A percentile compares a stretch with the other conserved stretches of the same genome.
Conservation (phyloP, 2,113 vertebrate genomes). For the Oncorhynchus masou region DNA sequence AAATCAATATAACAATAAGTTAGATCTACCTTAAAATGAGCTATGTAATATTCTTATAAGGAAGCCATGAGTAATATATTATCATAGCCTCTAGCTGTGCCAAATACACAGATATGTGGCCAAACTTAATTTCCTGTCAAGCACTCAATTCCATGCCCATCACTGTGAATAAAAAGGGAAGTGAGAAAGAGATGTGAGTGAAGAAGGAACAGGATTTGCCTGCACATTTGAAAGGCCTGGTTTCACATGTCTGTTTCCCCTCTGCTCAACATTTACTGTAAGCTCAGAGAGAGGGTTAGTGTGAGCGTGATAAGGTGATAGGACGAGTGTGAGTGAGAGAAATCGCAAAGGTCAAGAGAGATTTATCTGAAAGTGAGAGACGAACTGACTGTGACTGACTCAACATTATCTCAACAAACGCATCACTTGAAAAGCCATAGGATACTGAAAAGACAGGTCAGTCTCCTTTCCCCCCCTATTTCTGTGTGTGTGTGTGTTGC, state of each 20-base stretch:
- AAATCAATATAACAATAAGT: too few relatives aligned
- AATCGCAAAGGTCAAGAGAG: not conserved
- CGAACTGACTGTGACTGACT: not conserved
- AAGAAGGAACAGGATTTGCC: not conserved
- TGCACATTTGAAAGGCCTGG: not conserved
- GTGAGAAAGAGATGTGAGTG: conserved; percentile 48
- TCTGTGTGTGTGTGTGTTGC: not conserved
- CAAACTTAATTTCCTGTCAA: not conserved
- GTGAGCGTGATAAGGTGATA: not conserved
- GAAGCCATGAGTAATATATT: too few relatives aligned
- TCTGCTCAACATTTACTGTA: not conserved
- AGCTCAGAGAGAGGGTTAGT: not conserved
- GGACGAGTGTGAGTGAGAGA: not conserved
- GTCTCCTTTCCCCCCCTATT: not conserved
- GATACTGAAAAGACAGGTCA: not conserved
- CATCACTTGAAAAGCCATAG: not conserved
- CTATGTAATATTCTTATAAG: too few relatives aligned
- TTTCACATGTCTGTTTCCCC: conserved; percentile 9
- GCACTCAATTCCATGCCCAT: not conserved
- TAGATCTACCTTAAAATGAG: too few relatives aligned
- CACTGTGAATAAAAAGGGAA: conserved; percentile 29
- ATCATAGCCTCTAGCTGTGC: too few relatives aligned
- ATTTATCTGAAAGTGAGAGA: not conserved
- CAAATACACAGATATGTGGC: too few relatives aligned
- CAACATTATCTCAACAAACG: not conserved